Evolutionary conservation across 1,140 invertebrate species (phyloP), one percentile per base, ranked within the genome.

Genomic region (Saxidomus purpurata): DNA sequence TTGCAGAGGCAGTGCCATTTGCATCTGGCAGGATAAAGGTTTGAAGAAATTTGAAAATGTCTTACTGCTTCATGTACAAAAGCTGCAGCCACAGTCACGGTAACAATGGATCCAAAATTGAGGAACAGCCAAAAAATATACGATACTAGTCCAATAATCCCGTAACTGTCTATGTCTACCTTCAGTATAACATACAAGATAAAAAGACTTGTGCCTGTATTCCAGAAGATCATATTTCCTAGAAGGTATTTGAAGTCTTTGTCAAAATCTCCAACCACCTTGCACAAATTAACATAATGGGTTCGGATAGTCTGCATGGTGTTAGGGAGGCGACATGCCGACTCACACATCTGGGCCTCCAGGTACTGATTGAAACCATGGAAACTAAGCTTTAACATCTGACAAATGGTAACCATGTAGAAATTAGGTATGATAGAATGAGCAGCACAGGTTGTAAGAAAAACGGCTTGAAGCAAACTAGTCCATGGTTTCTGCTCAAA

Each of bases 41-140:
- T n/a, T 43, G 43, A 4, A 43, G 15, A 43, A 43, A 43, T 8
- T 43, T 15, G 3, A 55, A 55, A 63, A 63, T 61, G 17, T 79
- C 79, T 81, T 61, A 81, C 79, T 3, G 59, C 36, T 40, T 63
- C 59, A 81, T 81, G 25, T 8, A 81, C 79, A 4, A 59, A 17
- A 6, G 79, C 79, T 22, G 49, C 79, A 59, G 34, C 25, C 2
- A 81, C 52, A 31, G 79, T 61, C 28, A 61, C 4, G n/a, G 19
- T 13, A 0, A 40, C 52, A 11, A 81, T 1, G 2, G 6, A 15
- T 38, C 28, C 79, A 6, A 81, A 13, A 13, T 1, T 3, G 3
- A 81, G 22, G 4, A 81, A 3, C 11, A 81, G 49, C 79, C 79
- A 81, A 36, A 38, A 81, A 8, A 25, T 40, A n/a, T 81, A 81